Evolutionary conservation across 1,140 invertebrate genomes (phyloP), one percentile per base, ranked within the genome.

Genomic region (Aporrectodea caliginosa): DNA sequence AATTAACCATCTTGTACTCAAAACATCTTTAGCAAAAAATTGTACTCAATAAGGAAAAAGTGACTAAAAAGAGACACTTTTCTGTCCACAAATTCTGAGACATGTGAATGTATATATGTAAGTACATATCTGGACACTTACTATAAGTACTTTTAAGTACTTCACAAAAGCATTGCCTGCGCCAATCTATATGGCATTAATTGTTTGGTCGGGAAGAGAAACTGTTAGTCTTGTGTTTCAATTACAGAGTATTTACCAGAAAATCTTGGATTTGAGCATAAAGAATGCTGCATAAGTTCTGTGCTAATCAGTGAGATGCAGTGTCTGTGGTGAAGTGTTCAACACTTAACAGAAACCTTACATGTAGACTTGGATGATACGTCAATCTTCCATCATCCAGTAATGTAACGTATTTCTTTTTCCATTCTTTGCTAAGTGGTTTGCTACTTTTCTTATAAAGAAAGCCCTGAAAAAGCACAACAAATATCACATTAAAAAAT

Each of bases 391-490:
- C 97, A 89, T 98, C 95, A 89, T 96, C 94, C 84, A 94, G 93
- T 1, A 99, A 88, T 0, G 96, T 97, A 0, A 99, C 97, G 89
- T 98, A 99, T 88, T 99, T 99, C 90, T 99, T 99, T 89, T 99
- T 99, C 95, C 97, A 90, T 85, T 99, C 97, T 88, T 98, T 98
- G 87, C 96, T 97, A 73, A 99, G 87, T 0, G 95, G 93, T 88
- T 98, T 98, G 75, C 93, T 96, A 83, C 94, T 96, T 82, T 95
- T 93, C 89, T 99, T 99, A 87, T 98, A 98, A 73, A 99, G 90
- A 87, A 96, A 95, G 30, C 97, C 97, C 87, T 89, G 80, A 30
- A 69, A 81, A 74, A 16, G 73, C 35, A 76, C 6, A 76, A 76
- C 6, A 58, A 6, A 58, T 6, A 58, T 58, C 43, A 58, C 6